Evolutionary conservation across 1,140 invertebrate genomes (phyloP).

Genomic region (Drosophila tropicalis): DNA sequence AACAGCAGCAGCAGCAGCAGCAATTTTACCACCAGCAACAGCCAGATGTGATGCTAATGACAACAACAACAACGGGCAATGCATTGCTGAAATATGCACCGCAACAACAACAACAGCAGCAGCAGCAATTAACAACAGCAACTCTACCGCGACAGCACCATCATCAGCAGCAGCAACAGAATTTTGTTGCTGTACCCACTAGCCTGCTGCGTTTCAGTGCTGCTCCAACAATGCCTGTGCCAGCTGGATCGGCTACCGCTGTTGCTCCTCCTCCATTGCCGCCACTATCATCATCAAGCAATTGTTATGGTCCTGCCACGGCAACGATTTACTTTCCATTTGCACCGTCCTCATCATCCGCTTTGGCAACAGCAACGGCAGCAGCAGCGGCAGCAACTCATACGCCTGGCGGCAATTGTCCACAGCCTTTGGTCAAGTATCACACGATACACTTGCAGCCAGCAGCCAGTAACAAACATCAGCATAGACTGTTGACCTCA

Average conservation of each 20-base stretch:
- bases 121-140: constrained; percentile 67
- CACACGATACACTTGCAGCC: constrained; percentile 81
- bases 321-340: constrained; percentile 82
- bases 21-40: constrained; percentile 55
- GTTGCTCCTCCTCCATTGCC: constrained; percentile 45
- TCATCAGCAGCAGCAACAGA: constrained; percentile 50
- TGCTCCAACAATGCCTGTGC: constrained; percentile 37
- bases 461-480: constrained; percentile 57
- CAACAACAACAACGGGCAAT: constrained; percentile 70
- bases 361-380: constrained; percentile 3
- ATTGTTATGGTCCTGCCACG: constrained; percentile 68
- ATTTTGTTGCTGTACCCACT: constrained; percentile 76
- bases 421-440: constrained; percentile 77
- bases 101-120: constrained; percentile 54
- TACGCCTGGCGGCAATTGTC: constrained; percentile 24
- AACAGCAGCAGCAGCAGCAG: constrained; percentile 44
- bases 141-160: constrained; percentile 68
- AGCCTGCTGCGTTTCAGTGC: constrained; percentile 70
- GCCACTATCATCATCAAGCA: constrained; percentile 29
- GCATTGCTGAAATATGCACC: constrained; percentile 75
- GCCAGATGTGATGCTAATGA: constrained; percentile 81
- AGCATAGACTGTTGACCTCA: constrained; percentile 54
- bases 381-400: no score
- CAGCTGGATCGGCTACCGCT: background rate
- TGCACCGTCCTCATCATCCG: constrained; percentile 51